Evolutionary conservation across 2,888 invertebrate genomes (phyloP).

Genomic region (Tiliacea aurago): DNA sequence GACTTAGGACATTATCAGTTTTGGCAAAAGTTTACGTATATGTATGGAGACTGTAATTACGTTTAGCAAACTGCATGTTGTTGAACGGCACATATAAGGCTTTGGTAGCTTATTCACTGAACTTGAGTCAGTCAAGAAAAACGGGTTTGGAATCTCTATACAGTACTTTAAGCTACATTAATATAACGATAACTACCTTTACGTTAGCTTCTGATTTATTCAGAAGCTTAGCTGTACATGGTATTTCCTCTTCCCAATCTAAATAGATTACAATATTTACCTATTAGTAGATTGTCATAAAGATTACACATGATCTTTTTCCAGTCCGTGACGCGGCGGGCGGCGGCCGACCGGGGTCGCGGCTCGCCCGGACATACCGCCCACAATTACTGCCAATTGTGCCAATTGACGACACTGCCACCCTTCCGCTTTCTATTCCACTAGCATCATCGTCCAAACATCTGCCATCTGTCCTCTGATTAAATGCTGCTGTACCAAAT

Average conservation of each 20-base stretch:
- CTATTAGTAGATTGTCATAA: constrained; percentile 18
- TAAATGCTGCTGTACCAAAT: constrained; percentile 18
- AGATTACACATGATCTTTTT: constrained; percentile 56
- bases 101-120: not conserved
- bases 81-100: not conserved
- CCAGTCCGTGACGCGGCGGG: constrained; percentile 61
- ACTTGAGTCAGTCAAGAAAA: not conserved
- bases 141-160: not conserved
- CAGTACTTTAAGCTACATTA: not conserved
- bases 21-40: not conserved
- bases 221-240: not conserved
- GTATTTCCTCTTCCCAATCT: constrained; percentile 17
- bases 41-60: not conserved
- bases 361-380: constrained; percentile 87
- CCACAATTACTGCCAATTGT: constrained; percentile 90
- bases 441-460: constrained; percentile 77
- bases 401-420: constrained; percentile 88
- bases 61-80: not conserved
- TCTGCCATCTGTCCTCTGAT: constrained; percentile 77
- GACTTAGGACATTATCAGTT: not conserved
- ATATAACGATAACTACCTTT: not conserved
- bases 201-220: too few relatives aligned
- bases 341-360: constrained; percentile 69
- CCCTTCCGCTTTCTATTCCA: constrained; percentile 88
- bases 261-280: not conserved